Evolutionary conservation across 1,140 invertebrate species (phyloP).

Genomic region (Nebria ingens): DNA sequence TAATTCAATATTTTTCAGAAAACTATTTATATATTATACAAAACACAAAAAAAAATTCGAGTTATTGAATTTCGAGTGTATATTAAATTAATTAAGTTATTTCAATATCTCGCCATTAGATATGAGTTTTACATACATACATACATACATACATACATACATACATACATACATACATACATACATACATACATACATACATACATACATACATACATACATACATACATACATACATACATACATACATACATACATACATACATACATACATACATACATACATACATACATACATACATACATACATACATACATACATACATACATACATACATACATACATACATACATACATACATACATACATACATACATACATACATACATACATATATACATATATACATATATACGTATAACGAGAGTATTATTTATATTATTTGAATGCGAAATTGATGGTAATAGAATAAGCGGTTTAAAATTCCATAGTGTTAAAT

Average conservation of each 20-base stretch:
- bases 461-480: neutral
- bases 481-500: neutral
- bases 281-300: neutral
- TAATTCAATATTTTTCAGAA: too few species aligned
- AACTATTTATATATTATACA: too few species aligned
- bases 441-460: too few species aligned
- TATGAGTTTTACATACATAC: slow-evolving; percentile 10
- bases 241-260: neutral
- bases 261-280: neutral
- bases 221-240: neutral
- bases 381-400: neutral
- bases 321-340: too few species aligned
- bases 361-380: neutral
- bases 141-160: slow-evolving; percentile 10
- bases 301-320: too few species aligned
- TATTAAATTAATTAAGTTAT: too few species aligned
- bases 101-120: too few species aligned
- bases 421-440: neutral
- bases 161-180: slow-evolving; percentile 12
- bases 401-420: neutral
- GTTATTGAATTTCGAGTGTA: too few species aligned
- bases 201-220: slow-evolving; percentile 4
- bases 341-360: neutral
- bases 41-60: too few species aligned
- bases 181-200: slow-evolving; percentile 11